phyloP scores from a whole-genome alignment of 2,888 invertebrate species.

The Argyresthia goedartella region DNA sequence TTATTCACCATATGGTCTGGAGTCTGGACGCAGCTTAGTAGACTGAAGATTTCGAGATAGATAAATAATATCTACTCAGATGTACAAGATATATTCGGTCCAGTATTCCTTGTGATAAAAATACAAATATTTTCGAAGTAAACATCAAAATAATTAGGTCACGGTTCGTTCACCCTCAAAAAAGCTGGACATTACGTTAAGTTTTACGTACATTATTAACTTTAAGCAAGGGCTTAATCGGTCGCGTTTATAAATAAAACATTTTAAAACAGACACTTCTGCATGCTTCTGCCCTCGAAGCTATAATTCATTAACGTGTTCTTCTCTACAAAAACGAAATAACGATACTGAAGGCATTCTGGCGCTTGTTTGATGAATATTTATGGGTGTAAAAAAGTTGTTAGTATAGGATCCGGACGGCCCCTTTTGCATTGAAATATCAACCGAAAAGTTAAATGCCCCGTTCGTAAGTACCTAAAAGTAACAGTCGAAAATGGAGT shows the following conservation, averaged over 20 bases:
- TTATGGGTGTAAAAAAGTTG: conserved; percentile 10
- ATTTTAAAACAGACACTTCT: conserved; percentile 5
- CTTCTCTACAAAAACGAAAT: neutral
- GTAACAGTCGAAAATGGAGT: neutral
- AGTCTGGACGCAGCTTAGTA: too few species aligned
- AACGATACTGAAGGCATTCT: neutral
- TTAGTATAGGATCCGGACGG: conserved; percentile 6
- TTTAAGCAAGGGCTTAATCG: conserved; percentile 8
- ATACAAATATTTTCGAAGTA: too few species aligned
- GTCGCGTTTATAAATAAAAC: conserved; percentile 11
- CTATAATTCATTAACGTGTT: neutral
- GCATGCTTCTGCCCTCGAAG: neutral
- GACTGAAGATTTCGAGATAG: too few species aligned
- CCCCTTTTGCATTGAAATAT: conserved; percentile 1
- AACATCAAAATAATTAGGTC: too few species aligned
- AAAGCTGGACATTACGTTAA: too few species aligned
- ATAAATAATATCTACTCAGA: too few species aligned
- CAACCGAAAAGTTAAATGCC: neutral
- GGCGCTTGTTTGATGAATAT: conserved; percentile 12
- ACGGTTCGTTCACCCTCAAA: too few species aligned
- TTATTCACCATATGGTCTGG: too few species aligned
- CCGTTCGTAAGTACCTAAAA: neutral
- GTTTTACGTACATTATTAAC: conserved; percentile 11
- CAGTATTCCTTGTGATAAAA: too few species aligned
- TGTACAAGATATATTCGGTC: too few species aligned